phyloP scores from a whole-genome alignment of 2,797 vertebrate species.

The Pangasius djambal region DNA sequence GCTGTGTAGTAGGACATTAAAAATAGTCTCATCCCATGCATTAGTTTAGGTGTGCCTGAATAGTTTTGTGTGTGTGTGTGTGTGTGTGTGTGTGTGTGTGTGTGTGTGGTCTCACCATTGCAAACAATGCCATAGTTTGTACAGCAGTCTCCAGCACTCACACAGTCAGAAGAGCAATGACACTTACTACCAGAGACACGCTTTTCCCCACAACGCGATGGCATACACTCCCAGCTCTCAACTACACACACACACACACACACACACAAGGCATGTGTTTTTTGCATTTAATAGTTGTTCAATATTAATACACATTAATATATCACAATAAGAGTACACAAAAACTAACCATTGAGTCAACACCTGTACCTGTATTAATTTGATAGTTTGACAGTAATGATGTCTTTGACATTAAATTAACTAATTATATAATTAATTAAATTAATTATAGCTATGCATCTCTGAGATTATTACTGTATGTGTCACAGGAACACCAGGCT shows the following conservation, averaged over 20 bases:
- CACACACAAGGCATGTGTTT: background rate
- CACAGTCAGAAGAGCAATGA: conserved; percentile 75
- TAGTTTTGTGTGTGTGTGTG: background rate
- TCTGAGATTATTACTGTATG: background rate
- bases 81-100: conserved; percentile 17
- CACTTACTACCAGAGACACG: conserved; percentile 68
- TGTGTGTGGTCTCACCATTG: conserved; percentile 59
- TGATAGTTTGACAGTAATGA: background rate
- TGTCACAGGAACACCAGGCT: too few relatives aligned
- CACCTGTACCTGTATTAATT: background rate
- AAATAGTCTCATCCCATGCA: background rate
- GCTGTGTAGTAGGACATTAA: background rate
- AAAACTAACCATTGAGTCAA: background rate
- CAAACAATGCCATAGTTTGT: conserved; percentile 74
- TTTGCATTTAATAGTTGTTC: background rate
- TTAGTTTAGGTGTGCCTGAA: background rate
- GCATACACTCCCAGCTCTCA: conserved; percentile 73
- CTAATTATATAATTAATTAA: too few relatives aligned
- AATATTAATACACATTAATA: background rate
- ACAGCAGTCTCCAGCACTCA: conserved; percentile 72
- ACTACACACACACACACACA: conserved; percentile 55
- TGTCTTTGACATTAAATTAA: background rate
- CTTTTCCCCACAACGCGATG: conserved; percentile 73
- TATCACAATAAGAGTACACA: background rate
- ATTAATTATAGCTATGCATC: background rate